Evolutionary conservation across 1,140 invertebrate species (phyloP).

Genomic region (Drosophila ananassae): DNA sequence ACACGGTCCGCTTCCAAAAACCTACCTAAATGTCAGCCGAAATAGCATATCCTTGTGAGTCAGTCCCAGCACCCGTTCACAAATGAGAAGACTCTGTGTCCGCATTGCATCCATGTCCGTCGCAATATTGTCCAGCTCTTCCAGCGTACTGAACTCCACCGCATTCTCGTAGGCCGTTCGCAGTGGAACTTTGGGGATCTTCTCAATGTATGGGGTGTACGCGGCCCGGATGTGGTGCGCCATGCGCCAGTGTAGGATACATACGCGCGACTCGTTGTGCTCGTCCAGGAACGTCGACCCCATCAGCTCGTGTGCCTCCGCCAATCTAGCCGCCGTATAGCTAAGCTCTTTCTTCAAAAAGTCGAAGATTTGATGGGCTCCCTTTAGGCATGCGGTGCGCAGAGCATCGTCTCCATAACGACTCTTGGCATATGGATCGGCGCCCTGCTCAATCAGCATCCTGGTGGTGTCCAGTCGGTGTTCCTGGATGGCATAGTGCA

Average conservation of each 20-base stretch:
- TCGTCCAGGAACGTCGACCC: conserved; percentile 92
- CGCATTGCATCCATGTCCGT: conserved; percentile 92
- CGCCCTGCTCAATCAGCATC: conserved; percentile 91
- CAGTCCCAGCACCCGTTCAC: conserved; percentile 91
- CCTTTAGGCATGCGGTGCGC: conserved; percentile 95
- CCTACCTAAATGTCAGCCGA: conserved; percentile 85
- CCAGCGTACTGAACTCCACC: conserved; percentile 89
- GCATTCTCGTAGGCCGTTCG: conserved; percentile 87
- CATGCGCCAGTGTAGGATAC: conserved; percentile 88
- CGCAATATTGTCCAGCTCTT: conserved; percentile 89
- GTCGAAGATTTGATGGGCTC: conserved; percentile 92
- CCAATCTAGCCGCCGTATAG: conserved; percentile 89
- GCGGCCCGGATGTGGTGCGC: conserved; percentile 86
- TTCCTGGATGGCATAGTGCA: conserved; percentile 97
- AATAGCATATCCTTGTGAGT: conserved; percentile 94
- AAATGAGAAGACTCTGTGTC: conserved; percentile 92
- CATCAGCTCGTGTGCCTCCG: conserved; percentile 92
- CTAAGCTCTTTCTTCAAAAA: conserved; percentile 88
- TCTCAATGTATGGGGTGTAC: conserved; percentile 83
- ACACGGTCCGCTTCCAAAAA: not conserved
- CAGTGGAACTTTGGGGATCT: conserved; percentile 86
- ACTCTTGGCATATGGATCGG: conserved; percentile 90
- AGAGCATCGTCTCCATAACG: conserved; percentile 95
- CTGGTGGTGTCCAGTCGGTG: conserved; percentile 93
- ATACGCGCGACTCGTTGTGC: conserved; percentile 89